These are phyloP conservation scores for Solen grandis DNA, from an alignment of 1,140 invertebrate species.

Conservation along the genomic window DNA sequence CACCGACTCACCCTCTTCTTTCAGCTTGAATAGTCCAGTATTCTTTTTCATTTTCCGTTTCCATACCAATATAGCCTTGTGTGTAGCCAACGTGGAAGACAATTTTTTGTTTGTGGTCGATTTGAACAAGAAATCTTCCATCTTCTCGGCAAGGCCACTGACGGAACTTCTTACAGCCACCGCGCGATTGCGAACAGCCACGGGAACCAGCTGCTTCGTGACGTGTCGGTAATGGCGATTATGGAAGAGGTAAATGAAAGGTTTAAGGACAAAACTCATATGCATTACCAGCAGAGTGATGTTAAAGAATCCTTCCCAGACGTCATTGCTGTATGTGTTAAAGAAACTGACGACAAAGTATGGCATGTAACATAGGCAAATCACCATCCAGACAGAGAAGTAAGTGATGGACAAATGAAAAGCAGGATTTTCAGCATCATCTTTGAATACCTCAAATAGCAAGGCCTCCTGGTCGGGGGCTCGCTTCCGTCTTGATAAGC, in stretches of 20 bases:
- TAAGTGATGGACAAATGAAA: conserved; percentile 38
- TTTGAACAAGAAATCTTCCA: conserved; percentile 33
- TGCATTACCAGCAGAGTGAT: conserved; percentile 14
- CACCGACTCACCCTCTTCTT: neutral
- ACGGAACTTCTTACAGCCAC: conserved; percentile 15
- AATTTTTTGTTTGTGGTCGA: conserved; percentile 8
- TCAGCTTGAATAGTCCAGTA: neutral
- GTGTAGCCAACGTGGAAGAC: conserved; percentile 1
- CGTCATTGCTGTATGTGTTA: neutral
- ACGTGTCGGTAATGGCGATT: conserved; percentile 30
- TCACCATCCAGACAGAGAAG: conserved; percentile 17
- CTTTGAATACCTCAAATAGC: conserved; percentile 34
- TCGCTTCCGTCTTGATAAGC: neutral
- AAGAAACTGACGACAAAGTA: conserved; percentile 11
- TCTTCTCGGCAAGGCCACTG: neutral
- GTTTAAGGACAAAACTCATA: conserved; percentile 28
- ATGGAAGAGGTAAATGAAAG: conserved; percentile 32
- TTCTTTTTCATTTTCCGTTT: conserved; percentile 12
- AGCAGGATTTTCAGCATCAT: conserved; percentile 39
- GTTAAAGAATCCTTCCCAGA: conserved; percentile 29
- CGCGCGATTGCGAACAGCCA: conserved; percentile 10
- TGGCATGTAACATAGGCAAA: conserved; percentile 11
- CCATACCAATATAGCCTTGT: conserved; percentile 35
- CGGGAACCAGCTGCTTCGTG: conserved; percentile 31
- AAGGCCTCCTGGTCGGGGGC: neutral